Base-by-base conservation (phyloP, 2,888 invertebrate species). In the Poecilobothrus nobilitatus region DNA sequence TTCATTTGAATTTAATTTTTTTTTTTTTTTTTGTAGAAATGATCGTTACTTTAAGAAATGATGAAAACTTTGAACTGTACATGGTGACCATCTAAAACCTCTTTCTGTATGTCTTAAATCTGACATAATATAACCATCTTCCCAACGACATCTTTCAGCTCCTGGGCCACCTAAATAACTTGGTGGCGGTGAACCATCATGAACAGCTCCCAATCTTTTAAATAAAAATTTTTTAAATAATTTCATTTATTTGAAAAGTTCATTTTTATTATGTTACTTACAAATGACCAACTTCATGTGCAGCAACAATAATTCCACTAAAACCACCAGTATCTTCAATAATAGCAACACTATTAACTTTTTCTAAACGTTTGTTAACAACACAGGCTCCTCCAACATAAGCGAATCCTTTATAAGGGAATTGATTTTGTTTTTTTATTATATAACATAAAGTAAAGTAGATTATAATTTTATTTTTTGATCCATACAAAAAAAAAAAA, bases 221-320 rank as follows among this genome's bases (percentile, higher is more conserved):
- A 65, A 66, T 68, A 68, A 68, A 53, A 68, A 33, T 27, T 27
- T 27, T 27, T 27, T 27, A n/a, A 65, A 66, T 67, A 67, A 69
- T 63, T 20, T 61, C 27, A 65, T 65, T 34, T 63, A 22, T 69
- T 72, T 70, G 69, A 71, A 71, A 34, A 65, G n/a, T 34, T 65
- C 2, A n/a, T n/a, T 33, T 64, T 64, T 18, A 20, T 22, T 27
- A 34, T 8, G 33, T 1, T 72, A 89, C 94, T 91, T 87, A 95
- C 95, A 96, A 87, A 86, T 96, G 95, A 75, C 95, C 95, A 75
- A 95, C 94, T 91, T 96, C 95, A 81, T 96, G 95, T 73, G 95
- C 95, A 70, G 95, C 95, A 2, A 96, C 95, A 78, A 96, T 96
- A 79, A 96, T 95, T 72, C 95, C 95, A 76, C 95, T 95, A 85